Conservation (phyloP, 2,888 invertebrate species). For the Laothoe populi region DNA sequence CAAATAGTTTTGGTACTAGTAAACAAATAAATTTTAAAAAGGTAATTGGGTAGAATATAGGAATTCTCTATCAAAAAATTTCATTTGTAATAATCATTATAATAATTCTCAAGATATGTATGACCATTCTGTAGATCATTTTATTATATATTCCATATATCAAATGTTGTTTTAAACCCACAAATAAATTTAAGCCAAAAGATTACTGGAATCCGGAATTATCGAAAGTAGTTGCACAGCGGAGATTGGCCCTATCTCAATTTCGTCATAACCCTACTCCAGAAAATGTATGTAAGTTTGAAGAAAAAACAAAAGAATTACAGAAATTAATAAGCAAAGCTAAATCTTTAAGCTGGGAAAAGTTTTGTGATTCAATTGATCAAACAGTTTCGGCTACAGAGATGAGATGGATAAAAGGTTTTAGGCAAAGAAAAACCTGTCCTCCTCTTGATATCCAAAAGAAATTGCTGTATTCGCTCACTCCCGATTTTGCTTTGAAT, state of each 20-base stretch:
- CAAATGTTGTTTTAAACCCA: conserved; percentile 25
- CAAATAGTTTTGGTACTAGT: not conserved
- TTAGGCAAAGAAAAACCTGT: not conserved
- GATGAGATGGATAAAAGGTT: not conserved
- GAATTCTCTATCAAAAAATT: not conserved
- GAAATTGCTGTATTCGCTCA: not conserved
- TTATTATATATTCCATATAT: conserved; percentile 30
- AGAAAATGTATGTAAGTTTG: conserved; percentile 30
- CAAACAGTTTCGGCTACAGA: conserved; percentile 15
- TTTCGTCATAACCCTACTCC: conserved; percentile 41
- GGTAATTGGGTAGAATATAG: not conserved
- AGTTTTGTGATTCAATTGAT: conserved; percentile 32
- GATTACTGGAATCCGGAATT: conserved; percentile 37
- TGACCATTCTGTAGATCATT: not conserved
- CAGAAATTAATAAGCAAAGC: conserved; percentile 32
- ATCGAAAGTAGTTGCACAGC: conserved; percentile 38
- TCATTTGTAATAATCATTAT: not conserved
- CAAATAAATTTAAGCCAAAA: conserved; percentile 36
- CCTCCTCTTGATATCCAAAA: not conserved
- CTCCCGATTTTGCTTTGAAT: not conserved
- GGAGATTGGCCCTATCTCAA: conserved; percentile 33
- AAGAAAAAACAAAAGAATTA: conserved; percentile 29
- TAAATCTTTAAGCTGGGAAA: conserved; percentile 29
- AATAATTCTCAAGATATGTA: not conserved
- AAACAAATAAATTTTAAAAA: conserved; percentile 4